These are phyloP conservation scores for Prochilodus magdalenae DNA, from an alignment of 2,113 vertebrate genomes.

Conservation along the genomic window DNA sequence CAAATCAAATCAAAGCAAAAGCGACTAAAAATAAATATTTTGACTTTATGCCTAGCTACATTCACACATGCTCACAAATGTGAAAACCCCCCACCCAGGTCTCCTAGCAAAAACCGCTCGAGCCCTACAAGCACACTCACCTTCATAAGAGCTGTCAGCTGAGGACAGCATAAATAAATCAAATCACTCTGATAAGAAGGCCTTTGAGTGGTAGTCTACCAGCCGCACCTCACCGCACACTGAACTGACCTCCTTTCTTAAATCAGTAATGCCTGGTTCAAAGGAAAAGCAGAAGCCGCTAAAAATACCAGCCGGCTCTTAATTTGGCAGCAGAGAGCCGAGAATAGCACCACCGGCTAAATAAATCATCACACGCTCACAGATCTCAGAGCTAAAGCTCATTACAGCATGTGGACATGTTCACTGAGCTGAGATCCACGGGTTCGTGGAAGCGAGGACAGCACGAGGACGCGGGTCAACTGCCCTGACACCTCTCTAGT, in stretches of 20 bases:
- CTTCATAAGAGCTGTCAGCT: neutral
- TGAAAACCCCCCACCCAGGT: no score
- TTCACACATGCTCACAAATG: no score
- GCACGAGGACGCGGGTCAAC: neutral
- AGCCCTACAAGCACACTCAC: neutral
- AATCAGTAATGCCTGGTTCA: neutral
- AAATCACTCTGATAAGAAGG: no score
- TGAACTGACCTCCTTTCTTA: neutral
- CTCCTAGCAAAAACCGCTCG: neutral
- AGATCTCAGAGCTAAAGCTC: neutral
- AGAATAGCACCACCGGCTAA: neutral
- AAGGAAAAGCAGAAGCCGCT: neutral
- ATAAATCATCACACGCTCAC: neutral
- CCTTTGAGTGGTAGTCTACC: neutral
- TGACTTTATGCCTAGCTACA: no score
- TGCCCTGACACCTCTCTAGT: neutral
- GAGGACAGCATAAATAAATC: neutral
- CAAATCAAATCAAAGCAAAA: no score
- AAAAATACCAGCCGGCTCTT: neutral
- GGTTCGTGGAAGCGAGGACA: neutral
- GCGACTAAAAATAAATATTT: no score
- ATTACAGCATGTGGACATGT: neutral
- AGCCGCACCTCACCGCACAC: neutral
- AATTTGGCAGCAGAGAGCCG: neutral
- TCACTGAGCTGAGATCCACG: neutral